These are phyloP conservation scores for Nyctibius bracteatus DNA, from an alignment of 2,113 vertebrate species.

Conservation along the genomic window DNA sequence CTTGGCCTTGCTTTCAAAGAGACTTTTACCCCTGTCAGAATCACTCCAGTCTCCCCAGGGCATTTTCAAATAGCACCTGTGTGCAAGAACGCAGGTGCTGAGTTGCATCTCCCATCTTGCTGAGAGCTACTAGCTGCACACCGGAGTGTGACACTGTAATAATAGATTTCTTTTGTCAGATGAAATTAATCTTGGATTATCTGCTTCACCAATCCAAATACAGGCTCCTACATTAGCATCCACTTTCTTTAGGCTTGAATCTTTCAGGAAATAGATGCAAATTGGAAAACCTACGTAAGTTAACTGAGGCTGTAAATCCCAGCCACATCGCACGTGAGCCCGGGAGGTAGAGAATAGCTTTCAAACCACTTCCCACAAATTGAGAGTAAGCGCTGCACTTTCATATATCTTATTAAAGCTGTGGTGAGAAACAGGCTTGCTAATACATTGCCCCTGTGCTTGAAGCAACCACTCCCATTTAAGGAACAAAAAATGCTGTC, in stretches of 20 bases:
- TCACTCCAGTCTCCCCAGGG: background rate
- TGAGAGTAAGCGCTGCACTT: background rate
- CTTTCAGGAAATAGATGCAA: constrained; percentile 63
- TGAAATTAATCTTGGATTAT: constrained; percentile 74
- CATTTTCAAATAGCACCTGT: background rate
- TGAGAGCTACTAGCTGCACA: constrained; percentile 6
- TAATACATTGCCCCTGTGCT: background rate
- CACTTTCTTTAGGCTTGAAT: constrained; percentile 55
- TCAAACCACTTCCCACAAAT: constrained; percentile 40
- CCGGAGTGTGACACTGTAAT: constrained; percentile 39
- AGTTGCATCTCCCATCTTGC: constrained; percentile 2
- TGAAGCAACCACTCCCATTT: background rate
- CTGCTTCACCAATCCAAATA: constrained; percentile 67
- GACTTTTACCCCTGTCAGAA: background rate
- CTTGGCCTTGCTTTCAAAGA: background rate
- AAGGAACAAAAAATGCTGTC: background rate
- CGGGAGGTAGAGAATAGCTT: constrained; percentile 7
- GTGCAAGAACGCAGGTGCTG: background rate
- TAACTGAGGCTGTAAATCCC: constrained; percentile 39
- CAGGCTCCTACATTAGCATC: constrained; percentile 56
- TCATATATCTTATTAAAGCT: constrained; percentile 15
- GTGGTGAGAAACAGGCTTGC: background rate
- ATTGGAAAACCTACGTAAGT: constrained; percentile 38
- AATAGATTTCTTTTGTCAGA: constrained; percentile 64
- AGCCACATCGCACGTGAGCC: background rate